These are phyloP conservation scores for Pseudomyrmex flavicornis DNA, from an alignment of 1,140 invertebrate species.

Conservation along the genomic window DNA sequence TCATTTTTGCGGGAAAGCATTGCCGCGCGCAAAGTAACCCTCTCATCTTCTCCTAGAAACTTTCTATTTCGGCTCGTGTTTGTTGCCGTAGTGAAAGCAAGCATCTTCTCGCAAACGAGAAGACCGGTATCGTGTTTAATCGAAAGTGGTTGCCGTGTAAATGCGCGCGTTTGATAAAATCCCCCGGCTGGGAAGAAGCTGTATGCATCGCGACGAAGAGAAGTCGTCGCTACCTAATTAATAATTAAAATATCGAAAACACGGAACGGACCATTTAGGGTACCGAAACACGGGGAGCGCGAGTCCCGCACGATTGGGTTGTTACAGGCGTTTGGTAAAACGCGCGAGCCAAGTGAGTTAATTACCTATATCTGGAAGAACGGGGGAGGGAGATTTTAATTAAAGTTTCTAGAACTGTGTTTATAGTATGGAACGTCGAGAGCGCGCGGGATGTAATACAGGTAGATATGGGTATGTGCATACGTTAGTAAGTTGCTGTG, in stretches of 20 bases:
- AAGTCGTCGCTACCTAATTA: conserved; percentile 31
- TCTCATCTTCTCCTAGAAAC: conserved; percentile 23
- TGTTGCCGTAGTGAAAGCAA: conserved; percentile 26
- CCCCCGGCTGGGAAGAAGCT: background rate
- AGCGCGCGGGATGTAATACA: background rate
- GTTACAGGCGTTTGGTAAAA: conserved; percentile 1
- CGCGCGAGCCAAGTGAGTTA: conserved; percentile 61
- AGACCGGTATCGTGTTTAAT: conserved; percentile 13
- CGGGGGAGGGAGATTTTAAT: conserved; percentile 61
- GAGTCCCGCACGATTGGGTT: background rate
- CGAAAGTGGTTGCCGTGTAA: conserved; percentile 23
- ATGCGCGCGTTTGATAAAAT: conserved; percentile 38
- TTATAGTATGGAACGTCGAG: conserved; percentile 55
- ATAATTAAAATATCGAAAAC: conserved; percentile 58
- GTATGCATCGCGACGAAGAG: background rate
- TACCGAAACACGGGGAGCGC: background rate
- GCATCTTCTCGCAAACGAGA: background rate
- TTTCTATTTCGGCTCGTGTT: conserved; percentile 37
- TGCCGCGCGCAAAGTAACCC: background rate
- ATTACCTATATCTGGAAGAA: conserved; percentile 67
- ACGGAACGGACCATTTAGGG: background rate
- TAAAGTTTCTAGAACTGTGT: conserved; percentile 69
- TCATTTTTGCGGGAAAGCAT: conserved; percentile 26
- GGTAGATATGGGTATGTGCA: background rate
- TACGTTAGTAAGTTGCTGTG: conserved; percentile 43